Conservation (phyloP, 2,113 vertebrate genomes). For the Oreochromis niloticus region DNA sequence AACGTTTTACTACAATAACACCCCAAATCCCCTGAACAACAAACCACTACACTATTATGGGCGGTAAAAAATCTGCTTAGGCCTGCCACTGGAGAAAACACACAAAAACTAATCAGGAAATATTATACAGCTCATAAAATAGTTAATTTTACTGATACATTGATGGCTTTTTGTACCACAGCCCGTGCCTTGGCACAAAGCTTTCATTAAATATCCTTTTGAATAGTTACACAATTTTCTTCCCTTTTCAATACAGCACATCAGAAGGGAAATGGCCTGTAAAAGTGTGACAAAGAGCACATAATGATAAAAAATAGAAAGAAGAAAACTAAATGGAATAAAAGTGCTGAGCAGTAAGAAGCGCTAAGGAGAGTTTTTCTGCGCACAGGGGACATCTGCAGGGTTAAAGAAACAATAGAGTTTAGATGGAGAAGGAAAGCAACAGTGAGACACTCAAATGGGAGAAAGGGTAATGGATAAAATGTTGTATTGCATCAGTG, state of each 20-base stretch:
- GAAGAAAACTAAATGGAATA: not conserved
- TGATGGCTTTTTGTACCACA: not conserved
- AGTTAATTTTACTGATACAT: not conserved
- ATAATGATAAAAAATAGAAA: not conserved
- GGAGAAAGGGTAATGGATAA: not conserved
- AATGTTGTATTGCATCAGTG: not conserved
- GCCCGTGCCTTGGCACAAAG: not conserved
- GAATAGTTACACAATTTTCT: not conserved
- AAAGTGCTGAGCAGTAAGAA: conserved; percentile 13
- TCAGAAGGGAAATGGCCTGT: conserved; percentile 8
- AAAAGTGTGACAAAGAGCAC: conserved; percentile 1
- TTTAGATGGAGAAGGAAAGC: not conserved
- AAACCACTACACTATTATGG: not conserved
- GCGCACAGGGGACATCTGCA: not conserved
- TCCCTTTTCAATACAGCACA: not conserved
- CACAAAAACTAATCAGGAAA: not conserved
- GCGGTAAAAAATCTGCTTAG: not conserved
- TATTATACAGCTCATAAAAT: not conserved
- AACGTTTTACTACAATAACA: not conserved
- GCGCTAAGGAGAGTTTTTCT: not conserved
- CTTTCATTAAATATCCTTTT: not conserved
- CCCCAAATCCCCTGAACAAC: not conserved
- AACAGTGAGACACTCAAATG: not conserved
- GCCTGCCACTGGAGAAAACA: not conserved
- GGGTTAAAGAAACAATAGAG: not conserved